These are phyloP conservation scores for Nymphalis urticae DNA, from an alignment of 2,888 invertebrate species.

Conservation along the genomic window DNA sequence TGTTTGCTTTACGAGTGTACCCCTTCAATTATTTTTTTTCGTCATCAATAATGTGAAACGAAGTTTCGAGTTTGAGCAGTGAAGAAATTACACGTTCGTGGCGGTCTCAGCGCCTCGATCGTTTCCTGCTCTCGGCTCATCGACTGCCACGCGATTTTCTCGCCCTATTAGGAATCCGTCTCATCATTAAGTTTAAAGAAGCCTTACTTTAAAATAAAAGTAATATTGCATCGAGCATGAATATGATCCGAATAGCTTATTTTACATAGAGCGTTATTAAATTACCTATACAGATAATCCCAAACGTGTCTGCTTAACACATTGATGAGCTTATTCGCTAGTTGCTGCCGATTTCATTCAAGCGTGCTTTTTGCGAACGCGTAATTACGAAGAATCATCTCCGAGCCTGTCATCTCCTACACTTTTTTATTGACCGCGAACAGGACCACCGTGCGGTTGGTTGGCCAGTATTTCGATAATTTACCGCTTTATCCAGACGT, in stretches of 20 bases:
- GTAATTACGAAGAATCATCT: conserved; percentile 73
- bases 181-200: conserved; percentile 47
- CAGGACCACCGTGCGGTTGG: conserved; percentile 71
- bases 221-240: conserved; percentile 25
- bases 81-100: conserved; percentile 77
- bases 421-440: conserved; percentile 66
- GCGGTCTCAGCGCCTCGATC: conserved; percentile 72
- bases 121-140: conserved; percentile 49
- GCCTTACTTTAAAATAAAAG: not conserved
- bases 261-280: not conserved
- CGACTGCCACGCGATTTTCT: conserved; percentile 33
- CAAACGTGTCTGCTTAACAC: no score
- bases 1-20: conserved; percentile 81
- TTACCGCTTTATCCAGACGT: conserved; percentile 79
- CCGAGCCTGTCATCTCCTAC: conserved; percentile 77
- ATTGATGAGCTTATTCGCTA: no score
- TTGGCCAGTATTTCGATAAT: conserved; percentile 74
- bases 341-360: conserved; percentile 52
- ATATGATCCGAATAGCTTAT: conserved; percentile 25
- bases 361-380: conserved; percentile 62
- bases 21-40: conserved; percentile 81
- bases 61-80: conserved; percentile 57
- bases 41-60: conserved; percentile 73
- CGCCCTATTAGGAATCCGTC: conserved; percentile 46
- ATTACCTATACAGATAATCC: not conserved